Evolutionary conservation across 2,113 vertebrate genomes (phyloP).

Genomic region (Scolopax mira): DNA sequence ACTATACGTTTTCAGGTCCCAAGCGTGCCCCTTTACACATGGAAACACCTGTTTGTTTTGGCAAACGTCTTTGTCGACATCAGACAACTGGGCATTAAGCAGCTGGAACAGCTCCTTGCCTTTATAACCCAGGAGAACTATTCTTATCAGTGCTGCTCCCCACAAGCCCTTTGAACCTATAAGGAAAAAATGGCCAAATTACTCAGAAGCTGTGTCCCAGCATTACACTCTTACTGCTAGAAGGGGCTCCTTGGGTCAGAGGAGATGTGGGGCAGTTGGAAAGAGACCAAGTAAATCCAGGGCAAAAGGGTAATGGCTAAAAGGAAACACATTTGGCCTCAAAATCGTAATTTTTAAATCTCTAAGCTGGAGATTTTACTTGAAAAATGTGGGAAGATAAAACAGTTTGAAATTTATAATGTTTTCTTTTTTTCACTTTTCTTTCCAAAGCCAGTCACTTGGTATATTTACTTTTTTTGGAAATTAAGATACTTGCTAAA

Average conservation of each 20-base stretch:
- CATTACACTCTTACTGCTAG: background rate
- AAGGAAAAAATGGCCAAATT: background rate
- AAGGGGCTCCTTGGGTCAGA: background rate
- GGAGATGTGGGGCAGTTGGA: background rate
- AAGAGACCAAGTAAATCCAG: background rate
- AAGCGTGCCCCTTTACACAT: background rate
- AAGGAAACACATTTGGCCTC: background rate
- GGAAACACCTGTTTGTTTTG: conserved; percentile 55
- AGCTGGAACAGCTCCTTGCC: background rate
- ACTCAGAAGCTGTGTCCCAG: background rate
- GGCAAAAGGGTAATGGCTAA: background rate
- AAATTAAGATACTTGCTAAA: background rate
- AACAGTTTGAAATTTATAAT: background rate
- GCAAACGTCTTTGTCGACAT: background rate
- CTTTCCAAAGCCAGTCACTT: background rate
- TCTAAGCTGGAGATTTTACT: background rate
- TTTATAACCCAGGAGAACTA: conserved; percentile 27
- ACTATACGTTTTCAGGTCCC: background rate
- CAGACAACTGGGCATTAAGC: conserved; percentile 35
- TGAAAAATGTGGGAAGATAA: background rate
- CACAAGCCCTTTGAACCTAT: background rate
- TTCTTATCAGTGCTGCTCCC: conserved; percentile 6
- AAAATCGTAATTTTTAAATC: background rate
- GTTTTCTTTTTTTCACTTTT: background rate
- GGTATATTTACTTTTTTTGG: background rate